Evolutionary conservation across 2,113 vertebrate genomes (phyloP), one percentile per base, ranked within the genome.

Genomic region (Brachyhypopomus occidentalis): DNA sequence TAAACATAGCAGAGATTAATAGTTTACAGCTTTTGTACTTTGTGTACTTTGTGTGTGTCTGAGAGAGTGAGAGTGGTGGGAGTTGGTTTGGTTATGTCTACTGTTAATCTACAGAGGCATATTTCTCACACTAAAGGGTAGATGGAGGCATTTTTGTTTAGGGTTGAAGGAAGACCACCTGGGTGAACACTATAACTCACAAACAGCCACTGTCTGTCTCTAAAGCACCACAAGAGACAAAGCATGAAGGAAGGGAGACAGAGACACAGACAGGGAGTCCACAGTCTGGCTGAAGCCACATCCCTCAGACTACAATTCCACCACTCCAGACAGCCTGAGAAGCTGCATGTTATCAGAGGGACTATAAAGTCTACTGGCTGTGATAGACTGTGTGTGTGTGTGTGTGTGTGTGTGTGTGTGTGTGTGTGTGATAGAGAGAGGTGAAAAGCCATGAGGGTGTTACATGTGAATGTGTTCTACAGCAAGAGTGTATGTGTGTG

Each of bases 161-260:
- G 75, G 81, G 84, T 84, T 14, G 89, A 89, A 92, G 76, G 78
- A 23, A 71, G 80, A 89, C 85, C 92, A 92, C 90, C 91, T 92
- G 93, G 85, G 38, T 56, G 55, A 56, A 2, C n/a, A n/a, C n/a
- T n/a, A n/a, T n/a, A n/a, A n/a, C n/a, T n/a, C n/a, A n/a, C n/a
- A n/a, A n/a, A n/a, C n/a, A n/a, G n/a, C n/a, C n/a, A n/a, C n/a
- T n/a, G n/a, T n/a, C n/a, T n/a, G n/a, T n/a, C n/a, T n/a, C n/a
- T n/a, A n/a, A n/a, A n/a, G n/a, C n/a, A n/a, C n/a, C n/a, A n/a
- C n/a, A n/a, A 12, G 55, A 19, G 72, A 74, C 22, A 74, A 74
- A 74, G 41, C 25, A 20, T 17, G 3, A 5, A 56, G 25, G 30
- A 3, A 27, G n/a, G 20, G 22, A 77, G 30, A 17, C 22, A 30